phyloP scores from a whole-genome alignment of 2,888 invertebrate genomes.

The Monoplex corrugatus region DNA sequence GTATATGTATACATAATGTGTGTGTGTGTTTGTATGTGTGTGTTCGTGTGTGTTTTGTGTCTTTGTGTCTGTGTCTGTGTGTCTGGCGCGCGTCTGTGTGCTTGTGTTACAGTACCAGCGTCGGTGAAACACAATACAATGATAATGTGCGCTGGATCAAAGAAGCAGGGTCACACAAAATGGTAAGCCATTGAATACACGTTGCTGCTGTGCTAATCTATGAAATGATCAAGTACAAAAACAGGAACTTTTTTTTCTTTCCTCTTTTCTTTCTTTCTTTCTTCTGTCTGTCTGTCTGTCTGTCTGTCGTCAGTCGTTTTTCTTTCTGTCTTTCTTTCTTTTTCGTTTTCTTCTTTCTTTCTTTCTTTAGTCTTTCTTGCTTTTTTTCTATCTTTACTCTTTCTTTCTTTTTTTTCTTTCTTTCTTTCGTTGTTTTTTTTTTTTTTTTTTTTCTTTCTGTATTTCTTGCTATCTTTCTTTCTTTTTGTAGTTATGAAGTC shows the following conservation, averaged over 20 bases:
- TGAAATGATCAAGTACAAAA: not conserved
- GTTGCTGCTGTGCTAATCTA: not conserved
- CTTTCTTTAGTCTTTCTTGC: not conserved
- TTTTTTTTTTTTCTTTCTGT: not conserved
- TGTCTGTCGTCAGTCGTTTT: no score
- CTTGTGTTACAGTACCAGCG: constrained; percentile 79
- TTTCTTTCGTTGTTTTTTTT: not conserved
- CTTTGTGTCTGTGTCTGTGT: constrained; percentile 19
- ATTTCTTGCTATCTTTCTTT: not conserved
- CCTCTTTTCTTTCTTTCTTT: constrained; percentile 2
- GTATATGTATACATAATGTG: not conserved
- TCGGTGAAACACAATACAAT: constrained; percentile 83
- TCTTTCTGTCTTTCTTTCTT: not conserved
- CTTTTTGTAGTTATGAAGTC: no score
- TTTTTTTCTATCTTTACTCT: not conserved
- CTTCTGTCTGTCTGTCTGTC: not conserved
- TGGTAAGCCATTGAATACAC: constrained; percentile 80
- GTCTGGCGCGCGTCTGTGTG: not conserved
- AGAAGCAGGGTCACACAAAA: constrained; percentile 83
- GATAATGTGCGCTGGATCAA: constrained; percentile 86
- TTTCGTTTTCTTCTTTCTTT: not conserved
- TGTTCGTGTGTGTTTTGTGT: constrained; percentile 13
- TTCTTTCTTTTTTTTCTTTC: not conserved
- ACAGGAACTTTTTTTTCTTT: not conserved
- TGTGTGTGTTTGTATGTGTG: not conserved